Evolutionary conservation across 37 sponge, comb jelly and placozoan genomes (phyloP), one percentile per base, ranked within the genome.

Genomic region (Axinella damicornis): DNA sequence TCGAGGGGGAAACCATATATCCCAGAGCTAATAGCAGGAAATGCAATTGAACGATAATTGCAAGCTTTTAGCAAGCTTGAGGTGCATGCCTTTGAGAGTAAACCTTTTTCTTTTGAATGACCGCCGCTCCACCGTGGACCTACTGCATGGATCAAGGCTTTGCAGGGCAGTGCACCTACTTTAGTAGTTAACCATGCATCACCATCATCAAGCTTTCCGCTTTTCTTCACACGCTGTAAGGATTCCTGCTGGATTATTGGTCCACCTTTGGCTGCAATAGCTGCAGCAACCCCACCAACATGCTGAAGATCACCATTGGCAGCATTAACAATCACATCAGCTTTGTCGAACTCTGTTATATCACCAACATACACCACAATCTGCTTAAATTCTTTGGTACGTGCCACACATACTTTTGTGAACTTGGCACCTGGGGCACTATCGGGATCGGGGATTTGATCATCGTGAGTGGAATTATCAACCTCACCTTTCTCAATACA

Each of bases 301-400:
- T 92, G 93, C 54, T 76, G 79, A 28, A 92, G 53, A 0, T 84
- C 71, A 18, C 35, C 76, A 76, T 92, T 92, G 13, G 93, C 88
- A 58, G 93, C 93, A 88, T 92, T 92, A 0, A 92, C 93, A 54
- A 92, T 88, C 0, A 92, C 89, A 52, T 92, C 93, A 53, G 81
- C 85, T 65, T 57, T 46, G 20, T 33, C 25, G 33, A 88, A 84
- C 41, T 79, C 81, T 12, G 93, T 92, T 64, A 92, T 83, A 53
- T 92, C 93, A 31, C 93, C 93, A 58, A 71, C 24, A 20, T 55
- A 69, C 12, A 92, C 62, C 5, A 33, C 31, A 57, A 92, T 65
- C 15, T 39, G 69, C 37, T 71, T 87, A 9, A 22, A 17, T 19
- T 74, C 84, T 28, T 31, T 28, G 30, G 74, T 78, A 25, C 12